These are phyloP conservation scores for Mythimna vitellina DNA, from an alignment of 2,888 invertebrate species.

Conservation along the genomic window DNA sequence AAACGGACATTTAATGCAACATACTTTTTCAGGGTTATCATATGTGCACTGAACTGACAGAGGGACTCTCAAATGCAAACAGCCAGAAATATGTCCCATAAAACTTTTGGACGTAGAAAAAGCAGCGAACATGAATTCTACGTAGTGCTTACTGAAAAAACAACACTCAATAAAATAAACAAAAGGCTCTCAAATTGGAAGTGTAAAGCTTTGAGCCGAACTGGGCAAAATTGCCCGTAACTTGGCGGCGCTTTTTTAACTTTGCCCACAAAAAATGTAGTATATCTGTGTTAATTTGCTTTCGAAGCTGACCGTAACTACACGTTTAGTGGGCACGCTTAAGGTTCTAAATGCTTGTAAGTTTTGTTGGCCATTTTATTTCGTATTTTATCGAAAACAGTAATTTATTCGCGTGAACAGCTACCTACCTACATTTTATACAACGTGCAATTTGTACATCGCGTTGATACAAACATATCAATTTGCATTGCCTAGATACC, in stretches of 20 bases:
- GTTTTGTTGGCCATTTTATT: conserved; percentile 22
- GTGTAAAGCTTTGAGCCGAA: conserved; percentile 62
- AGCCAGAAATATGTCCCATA: conserved; percentile 23
- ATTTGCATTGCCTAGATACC: conserved; percentile 5
- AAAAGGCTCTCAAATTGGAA: conserved; percentile 60
- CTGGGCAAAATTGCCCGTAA: conserved; percentile 52
- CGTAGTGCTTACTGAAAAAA: conserved; percentile 52
- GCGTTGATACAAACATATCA: neutral
- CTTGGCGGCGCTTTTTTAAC: conserved; percentile 43
- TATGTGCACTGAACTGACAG: conserved; percentile 5
- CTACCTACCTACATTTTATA: conserved; percentile 3
- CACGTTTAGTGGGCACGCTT: conserved; percentile 38
- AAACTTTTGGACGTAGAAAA: conserved; percentile 34
- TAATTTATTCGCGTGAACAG: neutral
- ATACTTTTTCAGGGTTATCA: neutral
- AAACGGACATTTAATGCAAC: neutral
- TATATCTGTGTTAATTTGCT: conserved; percentile 55
- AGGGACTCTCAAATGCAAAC: conserved; percentile 16
- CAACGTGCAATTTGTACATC: too few relatives aligned
- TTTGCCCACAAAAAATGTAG: conserved; percentile 36
- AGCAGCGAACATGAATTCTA: conserved; percentile 29
- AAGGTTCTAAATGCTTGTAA: conserved; percentile 21
- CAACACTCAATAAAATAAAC: conserved; percentile 60
- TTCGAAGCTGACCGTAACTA: conserved; percentile 42
- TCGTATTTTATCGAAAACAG: conserved; percentile 5